Conservation (phyloP, 2,797 vertebrate genomes). For the Limosa lapponica region DNA sequence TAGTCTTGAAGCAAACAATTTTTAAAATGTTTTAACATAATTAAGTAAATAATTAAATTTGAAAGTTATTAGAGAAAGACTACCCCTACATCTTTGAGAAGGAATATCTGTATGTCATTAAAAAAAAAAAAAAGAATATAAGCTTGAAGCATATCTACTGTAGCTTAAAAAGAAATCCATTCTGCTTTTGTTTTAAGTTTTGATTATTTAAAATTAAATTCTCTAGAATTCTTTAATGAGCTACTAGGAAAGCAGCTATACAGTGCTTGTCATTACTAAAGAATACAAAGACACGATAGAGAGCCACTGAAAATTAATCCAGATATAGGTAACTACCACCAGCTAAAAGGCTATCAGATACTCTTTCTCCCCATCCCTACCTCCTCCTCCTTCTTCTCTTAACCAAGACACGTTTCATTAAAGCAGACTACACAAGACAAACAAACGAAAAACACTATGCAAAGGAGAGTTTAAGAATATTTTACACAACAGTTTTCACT, state of each 20-base stretch:
- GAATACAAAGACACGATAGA: not conserved
- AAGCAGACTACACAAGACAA: not conserved
- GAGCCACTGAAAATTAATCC: not conserved
- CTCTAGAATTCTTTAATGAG: not conserved
- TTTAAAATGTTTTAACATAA: not conserved
- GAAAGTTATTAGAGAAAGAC: not conserved
- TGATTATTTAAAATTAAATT: not conserved
- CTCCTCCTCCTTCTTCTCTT: not conserved
- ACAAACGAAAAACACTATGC: not conserved
- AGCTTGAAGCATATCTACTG: not conserved
- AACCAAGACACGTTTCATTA: not conserved
- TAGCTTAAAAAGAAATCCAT: not conserved
- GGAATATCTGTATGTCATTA: not conserved
- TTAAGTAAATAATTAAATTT: not conserved
- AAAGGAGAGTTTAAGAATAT: not conserved
- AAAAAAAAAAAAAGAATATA: not conserved
- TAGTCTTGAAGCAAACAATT: not conserved
- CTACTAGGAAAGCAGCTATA: not conserved
- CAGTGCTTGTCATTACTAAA: not conserved
- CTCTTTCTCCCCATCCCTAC: not conserved
- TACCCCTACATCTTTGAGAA: not conserved
- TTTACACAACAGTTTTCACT: not conserved
- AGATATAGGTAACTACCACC: not conserved
- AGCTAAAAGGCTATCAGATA: not conserved
- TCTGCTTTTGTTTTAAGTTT: not conserved